phyloP scores from a whole-genome alignment of 2,888 invertebrate genomes.

The Lepidocyrtinus sp. region DNA sequence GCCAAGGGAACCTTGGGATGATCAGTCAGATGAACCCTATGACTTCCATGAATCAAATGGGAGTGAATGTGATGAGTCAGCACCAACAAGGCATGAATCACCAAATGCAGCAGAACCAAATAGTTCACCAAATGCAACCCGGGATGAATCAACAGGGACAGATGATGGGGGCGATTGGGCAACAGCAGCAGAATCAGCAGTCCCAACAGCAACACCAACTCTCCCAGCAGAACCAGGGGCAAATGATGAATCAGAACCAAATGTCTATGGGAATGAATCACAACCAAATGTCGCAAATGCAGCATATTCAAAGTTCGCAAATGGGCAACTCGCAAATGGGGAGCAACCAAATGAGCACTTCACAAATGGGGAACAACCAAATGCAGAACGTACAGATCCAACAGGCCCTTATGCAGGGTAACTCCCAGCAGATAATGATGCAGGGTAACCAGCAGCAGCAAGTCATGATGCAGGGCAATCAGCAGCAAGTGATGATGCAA shows the following conservation, averaged over 20 bases:
- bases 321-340: conserved; percentile 57
- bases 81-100: conserved; percentile 71
- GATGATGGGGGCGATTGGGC: conserved; percentile 28
- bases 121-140: conserved; percentile 56
- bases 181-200: conserved; percentile 55
- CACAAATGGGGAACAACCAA: conserved; percentile 52
- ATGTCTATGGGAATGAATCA: conserved; percentile 43
- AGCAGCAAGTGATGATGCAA: conserved; percentile 43
- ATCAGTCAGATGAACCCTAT: conserved; percentile 63
- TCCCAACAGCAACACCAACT: conserved; percentile 71
- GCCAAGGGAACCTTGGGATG: too few species aligned
- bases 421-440: conserved; percentile 50
- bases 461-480: conserved; percentile 37
- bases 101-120: conserved; percentile 61
- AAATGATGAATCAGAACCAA: conserved; percentile 51
- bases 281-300: conserved; percentile 41
- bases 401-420: conserved; percentile 43
- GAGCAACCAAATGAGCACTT: conserved; percentile 41
- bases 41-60: conserved; percentile 57
- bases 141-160: conserved; percentile 39
- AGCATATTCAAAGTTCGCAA: conserved; percentile 43
- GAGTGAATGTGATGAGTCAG: conserved; percentile 51
- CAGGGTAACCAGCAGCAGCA: conserved; percentile 29
- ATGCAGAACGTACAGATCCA: conserved; percentile 61
- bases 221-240: conserved; percentile 71